Percentiles rank a stretch among this genome's conserved stretches.
Evolutionary conservation across 2,888 invertebrate species (phyloP).

Genomic region (Spodoptera picta): DNA sequence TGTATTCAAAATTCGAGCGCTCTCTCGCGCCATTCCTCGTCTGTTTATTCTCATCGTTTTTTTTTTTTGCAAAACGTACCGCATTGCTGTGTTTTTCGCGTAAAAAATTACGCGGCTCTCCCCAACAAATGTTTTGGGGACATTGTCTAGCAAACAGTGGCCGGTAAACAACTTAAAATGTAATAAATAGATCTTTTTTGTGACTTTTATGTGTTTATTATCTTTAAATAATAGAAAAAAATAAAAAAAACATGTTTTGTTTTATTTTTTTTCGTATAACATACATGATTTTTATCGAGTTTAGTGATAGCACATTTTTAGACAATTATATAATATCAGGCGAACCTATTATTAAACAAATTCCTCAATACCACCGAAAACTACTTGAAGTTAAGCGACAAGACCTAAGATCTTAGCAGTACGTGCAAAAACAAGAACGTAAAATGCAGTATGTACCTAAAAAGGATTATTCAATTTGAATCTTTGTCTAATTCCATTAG

Average conservation of each 20-base stretch:
- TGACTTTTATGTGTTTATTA: slow-evolving; percentile 46
- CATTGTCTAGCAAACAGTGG: slow-evolving; percentile 77
- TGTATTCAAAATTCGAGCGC: slow-evolving; percentile 89
- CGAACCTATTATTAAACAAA: no score
- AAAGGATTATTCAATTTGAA: no score
- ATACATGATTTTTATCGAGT: neutral
- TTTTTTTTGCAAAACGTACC: slow-evolving; percentile 83
- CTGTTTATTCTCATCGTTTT: slow-evolving; percentile 88
- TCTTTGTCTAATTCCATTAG: no score
- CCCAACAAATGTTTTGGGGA: slow-evolving; percentile 82
- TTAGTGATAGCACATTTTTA: neutral
- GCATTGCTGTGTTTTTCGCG: slow-evolving; percentile 88
- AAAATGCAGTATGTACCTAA: no score
- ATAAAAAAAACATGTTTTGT: slow-evolving; percentile 9
- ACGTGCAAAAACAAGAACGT: no score
- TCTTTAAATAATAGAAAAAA: slow-evolving; percentile 23
- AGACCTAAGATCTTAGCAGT: no score
- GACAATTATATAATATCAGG: no score
- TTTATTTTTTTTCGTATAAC: slow-evolving; percentile 5
- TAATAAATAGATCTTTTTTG: slow-evolving; percentile 69
- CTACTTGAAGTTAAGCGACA: no score
- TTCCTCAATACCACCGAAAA: no score
- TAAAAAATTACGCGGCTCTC: slow-evolving; percentile 84
- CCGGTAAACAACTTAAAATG: slow-evolving; percentile 76
- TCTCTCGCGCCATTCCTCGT: slow-evolving; percentile 86